These are phyloP conservation scores for Pseudomyrmex concolor DNA, from an alignment of 1,140 invertebrate species.

Conservation along the genomic window DNA sequence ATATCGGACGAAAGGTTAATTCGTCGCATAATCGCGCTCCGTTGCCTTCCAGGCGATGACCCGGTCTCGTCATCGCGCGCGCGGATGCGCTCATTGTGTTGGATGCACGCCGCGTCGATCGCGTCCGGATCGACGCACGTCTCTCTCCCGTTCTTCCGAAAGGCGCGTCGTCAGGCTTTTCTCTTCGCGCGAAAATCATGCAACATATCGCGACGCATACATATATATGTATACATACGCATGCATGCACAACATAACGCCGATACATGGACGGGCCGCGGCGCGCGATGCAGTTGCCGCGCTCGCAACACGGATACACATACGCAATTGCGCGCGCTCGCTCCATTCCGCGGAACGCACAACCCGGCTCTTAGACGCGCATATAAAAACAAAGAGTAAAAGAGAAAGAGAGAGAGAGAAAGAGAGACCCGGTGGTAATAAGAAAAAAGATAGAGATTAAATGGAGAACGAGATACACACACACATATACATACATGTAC, in stretches of 20 bases:
- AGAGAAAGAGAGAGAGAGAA: background rate
- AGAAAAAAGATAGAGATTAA: constrained; percentile 16
- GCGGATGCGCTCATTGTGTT: background rate
- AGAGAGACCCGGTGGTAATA: constrained; percentile 1
- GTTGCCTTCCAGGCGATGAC: background rate
- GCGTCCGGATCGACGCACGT: constrained; percentile 1
- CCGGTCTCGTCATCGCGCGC: background rate
- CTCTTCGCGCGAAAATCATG: constrained; percentile 4
- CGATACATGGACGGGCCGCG: constrained; percentile 40
- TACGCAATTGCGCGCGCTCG: constrained; percentile 1
- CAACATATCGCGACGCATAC: constrained; percentile 18
- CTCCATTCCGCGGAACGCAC: background rate
- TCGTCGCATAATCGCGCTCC: constrained; percentile 13
- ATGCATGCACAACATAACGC: constrained; percentile 5
- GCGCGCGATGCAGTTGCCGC: constrained; percentile 37
- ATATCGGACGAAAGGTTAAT: background rate
- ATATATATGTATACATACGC: background rate
- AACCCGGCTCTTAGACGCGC: background rate
- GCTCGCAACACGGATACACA: constrained; percentile 25
- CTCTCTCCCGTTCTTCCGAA: constrained; percentile 3
- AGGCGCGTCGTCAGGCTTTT: background rate
- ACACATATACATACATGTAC: too few relatives aligned
- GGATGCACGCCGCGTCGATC: background rate
- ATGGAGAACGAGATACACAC: background rate
- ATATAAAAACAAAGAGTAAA: background rate